Base-by-base conservation (phyloP, 2,113 vertebrate species). In the Hydrochoerus hydrochaeris region DNA sequence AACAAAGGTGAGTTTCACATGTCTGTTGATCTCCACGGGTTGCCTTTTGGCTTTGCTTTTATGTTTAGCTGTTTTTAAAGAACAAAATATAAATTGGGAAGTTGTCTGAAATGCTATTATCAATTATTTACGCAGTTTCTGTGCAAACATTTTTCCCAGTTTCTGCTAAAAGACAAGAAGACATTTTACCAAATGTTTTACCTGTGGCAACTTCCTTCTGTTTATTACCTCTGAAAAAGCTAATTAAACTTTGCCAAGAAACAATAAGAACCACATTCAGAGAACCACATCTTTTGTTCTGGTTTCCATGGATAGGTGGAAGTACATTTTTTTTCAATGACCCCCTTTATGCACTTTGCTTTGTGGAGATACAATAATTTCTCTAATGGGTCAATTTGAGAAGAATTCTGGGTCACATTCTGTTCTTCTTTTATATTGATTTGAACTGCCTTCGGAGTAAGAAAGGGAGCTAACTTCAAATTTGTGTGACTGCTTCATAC, bases 1-100 rank as follows among this genome's bases (percentile, higher is more conserved):
- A 78, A 30, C n/a, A 85, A 96, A 97, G 88, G 75, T 85, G 78
- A 85, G 8, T 92, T 97, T 97, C 95, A 94, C 94, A 96, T 85
- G n/a, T 96, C 54, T 93, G 49, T 94, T 91, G 95, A 80, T 95
- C 95, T 95, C 95, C 35, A 54, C 41, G 49, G 90, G 90, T 94
- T 85, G 28, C 54, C 63, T 93, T 95, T 75, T 5, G 77, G 83
- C 54, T 94, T 85, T 81, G 46, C 46, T 86, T 94, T 94, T 77
- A 78, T 69, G 96, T 96, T 96, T 93, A 65, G 62, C 73, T 97
- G 93, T 44, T 94, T 44, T 52, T n/a, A 73, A 88, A 90, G 87
- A 94, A 75, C 82, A 95, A 95, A 94, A 62, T 94, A 88, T 78
- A 93, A 95, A 93, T 90, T 94, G 85, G 77, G 65, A 93, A 95